Conservation (phyloP, 2,113 vertebrate genomes). For the Limanda limanda region DNA sequence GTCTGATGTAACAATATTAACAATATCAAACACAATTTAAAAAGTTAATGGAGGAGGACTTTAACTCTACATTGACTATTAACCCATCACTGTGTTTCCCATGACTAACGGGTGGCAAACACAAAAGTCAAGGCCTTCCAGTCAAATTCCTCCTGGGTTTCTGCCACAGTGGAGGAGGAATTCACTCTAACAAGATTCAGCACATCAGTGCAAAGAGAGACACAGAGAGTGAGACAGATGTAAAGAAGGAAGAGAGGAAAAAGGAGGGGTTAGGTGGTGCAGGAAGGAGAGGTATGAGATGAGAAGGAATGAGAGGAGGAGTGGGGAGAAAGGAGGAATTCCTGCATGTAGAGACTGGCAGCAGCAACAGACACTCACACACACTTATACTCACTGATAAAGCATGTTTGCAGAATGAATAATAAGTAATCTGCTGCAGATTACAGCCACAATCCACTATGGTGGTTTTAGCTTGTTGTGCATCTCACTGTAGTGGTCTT, state of each 20-base stretch:
- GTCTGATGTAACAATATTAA: no score
- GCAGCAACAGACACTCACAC: slow-evolving; percentile 1
- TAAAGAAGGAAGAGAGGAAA: not conserved
- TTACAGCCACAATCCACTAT: no score
- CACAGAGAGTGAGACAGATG: not conserved
- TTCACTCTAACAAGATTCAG: slow-evolving; percentile 53
- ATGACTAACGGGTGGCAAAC: no score
- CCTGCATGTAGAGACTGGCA: slow-evolving; percentile 63
- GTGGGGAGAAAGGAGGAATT: slow-evolving; percentile 46
- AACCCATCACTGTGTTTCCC: no score
- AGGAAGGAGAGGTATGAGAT: slow-evolving; percentile 24
- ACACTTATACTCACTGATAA: slow-evolving; percentile 2
- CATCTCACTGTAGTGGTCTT: no score
- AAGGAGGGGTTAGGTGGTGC: not conserved
- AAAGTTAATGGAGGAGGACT: no score
- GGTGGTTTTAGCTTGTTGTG: no score
- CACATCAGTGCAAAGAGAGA: slow-evolving; percentile 37
- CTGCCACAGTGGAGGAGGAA: slow-evolving; percentile 32
- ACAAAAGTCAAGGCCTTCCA: not conserved
- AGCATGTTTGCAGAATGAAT: slow-evolving; percentile 23
- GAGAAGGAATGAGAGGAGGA: slow-evolving; percentile 25
- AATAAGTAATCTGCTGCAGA: slow-evolving; percentile 16
- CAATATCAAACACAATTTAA: no score
- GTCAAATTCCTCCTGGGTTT: slow-evolving; percentile 12
- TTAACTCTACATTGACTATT: no score